Evolutionary conservation across 1,140 invertebrate species (phyloP), one percentile per base, ranked within the genome.

Genomic region (Asbolus verrucosus): DNA sequence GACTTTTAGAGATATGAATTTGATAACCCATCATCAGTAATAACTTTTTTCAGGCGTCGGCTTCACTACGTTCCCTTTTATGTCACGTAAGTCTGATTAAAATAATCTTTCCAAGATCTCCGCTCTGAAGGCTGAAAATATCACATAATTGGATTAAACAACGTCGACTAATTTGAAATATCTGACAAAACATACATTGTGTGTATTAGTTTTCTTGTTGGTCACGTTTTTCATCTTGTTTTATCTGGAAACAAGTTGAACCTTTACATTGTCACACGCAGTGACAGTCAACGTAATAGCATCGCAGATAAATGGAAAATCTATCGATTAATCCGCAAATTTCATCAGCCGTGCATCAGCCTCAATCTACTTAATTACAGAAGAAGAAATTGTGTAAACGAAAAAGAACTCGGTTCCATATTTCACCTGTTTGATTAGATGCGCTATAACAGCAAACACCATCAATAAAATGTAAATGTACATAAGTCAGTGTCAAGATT

Each of bases 401-500:
- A 3, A 3, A 8, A 27, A 27, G 24, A 27, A 21, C 6, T 54
- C 27, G n/a, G 18, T 6, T 54, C 8, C 9, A 54, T 54, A 27
- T 27, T 54, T 54, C n/a, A 46, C 8, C 8, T n/a, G 9, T 46
- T 13, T 18, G 4, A 18, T 46, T n/a, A 54, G 19, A n/a, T 6
- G 27, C 19, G 16, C 2, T n/a, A 54, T 21, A 27, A 16, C 1
- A 11, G n/a, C 46, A 54, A 54, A 54, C 21, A 36, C 33, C 33
- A 27, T 54, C 46, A 31, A 36, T 31, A 50, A 33, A 38, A 50
- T 50, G 46, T 24, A 43, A 31, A 66, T 50, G 27, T 46, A 14
- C 15, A 66, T 46, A 31, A 66, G 18, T 67, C 31, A 50, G 6
- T 54, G 65, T 54, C 65, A 54, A n/a, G 31, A 31, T 54, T 67